A percentile compares a stretch with the other conserved stretches of the same genome.
Evolutionary conservation across 2,113 vertebrate species (phyloP).

Genomic region (Microtus pennsylvanicus): DNA sequence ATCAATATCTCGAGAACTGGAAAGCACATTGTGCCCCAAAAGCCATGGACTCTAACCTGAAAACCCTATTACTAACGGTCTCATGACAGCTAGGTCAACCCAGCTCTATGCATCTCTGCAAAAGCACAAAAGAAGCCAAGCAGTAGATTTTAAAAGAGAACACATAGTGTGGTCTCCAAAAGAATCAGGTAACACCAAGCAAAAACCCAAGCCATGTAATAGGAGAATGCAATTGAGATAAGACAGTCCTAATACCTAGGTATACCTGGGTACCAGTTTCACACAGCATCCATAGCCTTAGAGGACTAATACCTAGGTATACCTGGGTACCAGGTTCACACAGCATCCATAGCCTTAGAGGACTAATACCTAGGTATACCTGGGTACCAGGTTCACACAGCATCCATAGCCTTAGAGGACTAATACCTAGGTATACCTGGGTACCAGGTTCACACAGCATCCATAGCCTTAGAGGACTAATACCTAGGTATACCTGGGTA

Average conservation of each 20-base stretch:
- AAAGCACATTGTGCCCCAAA: background rate
- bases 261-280: background rate
- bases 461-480: too few relatives aligned
- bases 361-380: too few relatives aligned
- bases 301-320: too few relatives aligned
- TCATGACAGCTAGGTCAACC: background rate
- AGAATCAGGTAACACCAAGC: background rate
- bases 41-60: background rate
- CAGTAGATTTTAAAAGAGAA: background rate
- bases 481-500: too few relatives aligned
- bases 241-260: background rate
- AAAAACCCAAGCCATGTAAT: background rate
- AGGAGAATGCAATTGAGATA: background rate
- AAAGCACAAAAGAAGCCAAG: background rate
- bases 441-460: too few relatives aligned
- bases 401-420: too few relatives aligned
- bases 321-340: too few relatives aligned
- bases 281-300: too few relatives aligned
- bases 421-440: too few relatives aligned
- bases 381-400: too few relatives aligned
- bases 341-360: too few relatives aligned
- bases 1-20: background rate
- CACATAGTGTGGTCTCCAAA: background rate
- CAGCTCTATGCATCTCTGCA: background rate
- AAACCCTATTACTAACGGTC: background rate